phyloP scores from a whole-genome alignment of 2,113 vertebrate species.

The human region DNA sequence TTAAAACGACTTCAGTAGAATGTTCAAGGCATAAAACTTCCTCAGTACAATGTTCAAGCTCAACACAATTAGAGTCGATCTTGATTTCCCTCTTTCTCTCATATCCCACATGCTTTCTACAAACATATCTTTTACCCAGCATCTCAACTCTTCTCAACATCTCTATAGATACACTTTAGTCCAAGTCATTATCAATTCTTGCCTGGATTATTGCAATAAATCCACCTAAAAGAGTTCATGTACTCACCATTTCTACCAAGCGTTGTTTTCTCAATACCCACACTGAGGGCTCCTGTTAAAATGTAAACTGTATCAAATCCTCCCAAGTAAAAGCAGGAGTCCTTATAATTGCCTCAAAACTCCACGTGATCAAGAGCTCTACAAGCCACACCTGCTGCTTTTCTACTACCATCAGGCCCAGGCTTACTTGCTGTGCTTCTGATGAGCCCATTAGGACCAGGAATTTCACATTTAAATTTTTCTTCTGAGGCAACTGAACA shows the following conservation, averaged over 20 bases:
- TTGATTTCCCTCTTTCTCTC: not conserved
- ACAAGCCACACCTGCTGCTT: not conserved
- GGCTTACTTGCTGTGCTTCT: no score
- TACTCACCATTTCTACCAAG: not conserved
- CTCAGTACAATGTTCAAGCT: not conserved
- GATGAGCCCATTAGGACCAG: not conserved
- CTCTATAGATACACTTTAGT: not conserved
- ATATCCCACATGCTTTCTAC: not conserved
- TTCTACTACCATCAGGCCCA: not conserved
- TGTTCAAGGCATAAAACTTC: not conserved
- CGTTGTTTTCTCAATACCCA: not conserved
- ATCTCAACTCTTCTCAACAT: not conserved
- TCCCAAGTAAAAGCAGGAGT: not conserved
- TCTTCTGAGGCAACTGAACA: not conserved
- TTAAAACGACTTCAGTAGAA: not conserved
- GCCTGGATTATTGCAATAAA: not conserved
- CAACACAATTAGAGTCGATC: not conserved
- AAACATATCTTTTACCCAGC: not conserved
- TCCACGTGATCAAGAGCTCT: not conserved
- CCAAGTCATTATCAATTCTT: not conserved
- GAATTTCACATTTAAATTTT: not conserved
- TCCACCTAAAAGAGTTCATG: not conserved
- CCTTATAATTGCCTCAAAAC: not conserved
- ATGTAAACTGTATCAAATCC: not conserved
- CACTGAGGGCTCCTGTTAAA: not conserved